Base-by-base conservation (phyloP, 2,113 vertebrate genomes). In the Amblyopsis rosae region DNA sequence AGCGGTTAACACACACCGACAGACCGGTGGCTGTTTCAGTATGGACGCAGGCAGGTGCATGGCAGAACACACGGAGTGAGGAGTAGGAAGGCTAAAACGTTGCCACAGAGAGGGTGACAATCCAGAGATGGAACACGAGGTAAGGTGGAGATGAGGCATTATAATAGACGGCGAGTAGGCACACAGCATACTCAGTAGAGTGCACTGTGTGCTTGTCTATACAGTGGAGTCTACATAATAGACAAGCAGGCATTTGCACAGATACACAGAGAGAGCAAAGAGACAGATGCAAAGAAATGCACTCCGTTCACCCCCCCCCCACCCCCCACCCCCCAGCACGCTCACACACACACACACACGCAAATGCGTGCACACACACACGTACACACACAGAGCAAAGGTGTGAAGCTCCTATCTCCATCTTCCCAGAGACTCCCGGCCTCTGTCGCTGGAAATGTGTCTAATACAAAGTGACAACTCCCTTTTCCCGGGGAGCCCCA, bases 391-490 rank as follows among this genome's bases (percentile, higher is more conserved):
- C 54, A 32, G 55, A 41, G 57, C 3, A 55, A 11, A 59, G 56
- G 32, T 35, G 32, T 35, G 51, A 53, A n/a, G n/a, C 51, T 15
- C 12, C 13, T 57, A 53, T 63, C 68, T 61, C 41, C 60, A 72
- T 49, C 41, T 26, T 9, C 60, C 62, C 45, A 64, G 55, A 63
- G 72, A 41, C 35, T 8, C 35, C 66, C 6, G 55, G 58, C 48
- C 56, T 53, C 47, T 66, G 12, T 82, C 80, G 19, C 4, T 11
- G 54, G 6, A 1, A 50, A 74, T 72, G 82, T 62, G 15, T 45
- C 82, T 83, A 85, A 87, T 85, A 69, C 63, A 85, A 85, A 83
- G 78, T 77, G 82, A 79, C 85, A 82, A 73, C 75, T 79, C 65
- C 60, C 70, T 66, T 82, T 75, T 79, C 82, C 72, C 65, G 0